phyloP scores from a whole-genome alignment of 2,888 invertebrate species.

The Malthinus seriepunctatus region DNA sequence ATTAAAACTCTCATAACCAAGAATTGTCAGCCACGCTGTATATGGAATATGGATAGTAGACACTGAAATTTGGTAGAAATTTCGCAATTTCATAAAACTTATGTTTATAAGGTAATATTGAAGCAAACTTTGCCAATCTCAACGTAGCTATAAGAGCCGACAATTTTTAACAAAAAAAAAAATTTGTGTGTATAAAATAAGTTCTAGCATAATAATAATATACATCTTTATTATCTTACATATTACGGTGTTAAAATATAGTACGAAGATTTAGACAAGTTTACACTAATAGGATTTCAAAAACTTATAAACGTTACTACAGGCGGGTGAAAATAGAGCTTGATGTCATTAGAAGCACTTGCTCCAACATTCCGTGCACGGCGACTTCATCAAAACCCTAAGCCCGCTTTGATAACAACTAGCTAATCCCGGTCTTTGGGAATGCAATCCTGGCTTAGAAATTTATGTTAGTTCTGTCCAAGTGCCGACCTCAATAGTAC shows the following conservation, averaged over 20 bases:
- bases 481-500: conserved; percentile 43
- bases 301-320: conserved; percentile 25
- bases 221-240: conserved; percentile 23
- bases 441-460: conserved; percentile 48
- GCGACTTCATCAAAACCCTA: conserved; percentile 50
- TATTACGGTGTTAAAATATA: conserved; percentile 20
- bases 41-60: no score
- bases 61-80: no score
- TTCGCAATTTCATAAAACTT: no score
- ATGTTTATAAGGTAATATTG: no score
- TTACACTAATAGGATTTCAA: conserved; percentile 25
- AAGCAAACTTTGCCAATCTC: no score
- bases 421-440: conserved; percentile 48
- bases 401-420: conserved; percentile 49
- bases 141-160: no score
- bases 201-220: no score
- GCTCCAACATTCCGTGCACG: conserved; percentile 48
- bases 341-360: conserved; percentile 45
- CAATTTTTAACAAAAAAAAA: no score
- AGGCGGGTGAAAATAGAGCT: conserved; percentile 24
- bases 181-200: no score
- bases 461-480: conserved; percentile 45
- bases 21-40: no score
- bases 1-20: no score
- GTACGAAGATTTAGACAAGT: conserved; percentile 27